Conservation (phyloP, 1,140 invertebrate genomes). For the Caenorhabditis briggsae region DNA sequence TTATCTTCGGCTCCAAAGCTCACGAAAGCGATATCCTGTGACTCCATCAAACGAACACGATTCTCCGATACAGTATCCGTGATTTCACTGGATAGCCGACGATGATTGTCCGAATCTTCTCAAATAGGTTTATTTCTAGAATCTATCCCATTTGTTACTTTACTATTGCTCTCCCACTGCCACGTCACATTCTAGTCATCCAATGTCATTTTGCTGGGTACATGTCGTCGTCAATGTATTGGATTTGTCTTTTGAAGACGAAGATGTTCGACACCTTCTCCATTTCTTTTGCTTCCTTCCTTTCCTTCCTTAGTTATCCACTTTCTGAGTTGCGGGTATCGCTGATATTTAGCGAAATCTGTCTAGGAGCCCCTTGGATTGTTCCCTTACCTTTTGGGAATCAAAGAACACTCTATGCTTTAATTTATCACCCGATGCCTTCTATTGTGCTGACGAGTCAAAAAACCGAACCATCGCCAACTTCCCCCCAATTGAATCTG, state of each 20-base stretch:
- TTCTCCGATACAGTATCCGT: conserved; percentile 63
- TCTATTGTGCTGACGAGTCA: conserved; percentile 52
- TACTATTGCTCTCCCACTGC: conserved; percentile 6
- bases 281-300: neutral
- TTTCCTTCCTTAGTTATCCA: conserved; percentile 12
- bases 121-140: conserved; percentile 15
- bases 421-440: conserved; percentile 46
- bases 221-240: neutral
- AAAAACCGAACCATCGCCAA: neutral
- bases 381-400: neutral
- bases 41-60: conserved; percentile 61
- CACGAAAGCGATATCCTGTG: conserved; percentile 46
- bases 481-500: conserved; percentile 11
- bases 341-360: neutral
- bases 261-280: neutral
- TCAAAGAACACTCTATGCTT: neutral
- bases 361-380: conserved; percentile 34
- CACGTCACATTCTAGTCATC: conserved; percentile 52
- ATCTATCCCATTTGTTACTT: conserved; percentile 16
- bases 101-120: conserved; percentile 22
- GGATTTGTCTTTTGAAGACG: neutral
- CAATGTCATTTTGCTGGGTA: conserved; percentile 39
- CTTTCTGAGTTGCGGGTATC: conserved; percentile 26
- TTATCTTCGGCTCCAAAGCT: neutral
- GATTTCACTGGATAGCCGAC: conserved; percentile 41